A percentile compares a stretch with the other conserved stretches of the same genome.
Evolutionary conservation across 2,797 vertebrate species (phyloP).

Genomic region (Salmo trutta): DNA sequence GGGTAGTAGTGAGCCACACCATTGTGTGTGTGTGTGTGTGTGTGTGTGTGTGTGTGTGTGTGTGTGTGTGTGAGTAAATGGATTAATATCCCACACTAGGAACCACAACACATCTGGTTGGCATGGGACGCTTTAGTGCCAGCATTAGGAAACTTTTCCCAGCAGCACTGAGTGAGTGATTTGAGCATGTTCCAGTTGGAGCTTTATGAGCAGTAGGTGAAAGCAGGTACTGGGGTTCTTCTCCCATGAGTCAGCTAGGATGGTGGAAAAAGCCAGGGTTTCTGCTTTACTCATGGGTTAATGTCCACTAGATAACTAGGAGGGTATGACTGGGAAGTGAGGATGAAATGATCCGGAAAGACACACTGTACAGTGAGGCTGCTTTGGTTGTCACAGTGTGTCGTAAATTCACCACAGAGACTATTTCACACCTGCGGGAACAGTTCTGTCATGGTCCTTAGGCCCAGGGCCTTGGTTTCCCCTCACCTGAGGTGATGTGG

Average conservation of each 20-base stretch:
- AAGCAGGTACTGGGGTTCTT: constrained; percentile 1
- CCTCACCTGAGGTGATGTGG: not conserved
- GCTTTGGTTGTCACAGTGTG: constrained; percentile 30
- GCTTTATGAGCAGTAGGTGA: not conserved
- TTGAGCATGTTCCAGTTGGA: constrained; percentile 29
- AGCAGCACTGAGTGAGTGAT: constrained; percentile 17
- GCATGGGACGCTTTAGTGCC: constrained; percentile 42
- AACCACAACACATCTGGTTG: constrained; percentile 60
- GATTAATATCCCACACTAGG: constrained; percentile 50
- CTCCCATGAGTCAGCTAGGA: constrained; percentile 56
- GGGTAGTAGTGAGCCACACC: constrained; percentile 26
- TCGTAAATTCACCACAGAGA: constrained; percentile 47
- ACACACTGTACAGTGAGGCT: constrained; percentile 43
- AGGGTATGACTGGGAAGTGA: constrained; percentile 38
- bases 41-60: not conserved
- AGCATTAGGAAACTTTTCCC: constrained; percentile 60
- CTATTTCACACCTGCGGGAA: constrained; percentile 39
- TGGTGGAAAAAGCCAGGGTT: constrained; percentile 45
- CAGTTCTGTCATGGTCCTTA: constrained; percentile 9
- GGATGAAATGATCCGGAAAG: constrained; percentile 21
- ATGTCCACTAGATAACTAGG: constrained; percentile 40
- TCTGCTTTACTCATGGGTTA: constrained; percentile 28
- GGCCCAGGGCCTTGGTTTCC: not conserved
- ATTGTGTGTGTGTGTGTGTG: not conserved
- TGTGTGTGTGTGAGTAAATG: constrained; percentile 49